Evolutionary conservation across 1,140 invertebrate genomes (phyloP), one percentile per base, ranked within the genome.

Genomic region (Ceratoteleas bidentatus): DNA sequence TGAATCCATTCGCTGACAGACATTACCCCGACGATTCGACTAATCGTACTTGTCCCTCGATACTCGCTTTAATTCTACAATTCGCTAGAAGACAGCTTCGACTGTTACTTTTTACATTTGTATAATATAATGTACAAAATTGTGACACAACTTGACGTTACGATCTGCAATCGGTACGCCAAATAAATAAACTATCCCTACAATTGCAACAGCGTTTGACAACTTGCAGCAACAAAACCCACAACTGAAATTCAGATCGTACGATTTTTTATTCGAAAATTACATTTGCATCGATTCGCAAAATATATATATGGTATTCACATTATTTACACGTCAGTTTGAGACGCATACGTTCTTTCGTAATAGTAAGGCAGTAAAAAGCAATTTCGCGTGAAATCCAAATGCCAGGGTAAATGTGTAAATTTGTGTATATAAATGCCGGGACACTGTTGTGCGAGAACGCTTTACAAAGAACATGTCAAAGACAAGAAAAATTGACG

Each of bases 131-230:
- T 72, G 33, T 65, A 72, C 66, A 79, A 43, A 54, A 64, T 50
- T 50, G 34, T 57, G 24, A 64, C 32, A 47, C 49, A 66, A 60
- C 13, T 50, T 64, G 50, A 65, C 15, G 13, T 24, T 43, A 53
- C 24, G 15, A 33, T 53, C 13, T 53, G 16, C 54, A 52, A 54
- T 49, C 6, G 15, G 60, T 62, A 69, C 66, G 7, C 24, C 58
- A 64, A 84, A 84, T 84, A 84, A 84, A 84, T 84, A 79, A 47
- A 73, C 50, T 76, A 70, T 76, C 49, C 79, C 77, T 79, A 84
- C 54, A 79, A 77, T 66, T 82, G 76, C 58, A 77, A 80, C 54
- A 68, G n/a, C 32, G 36, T 16, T 10, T 70, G 81, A 75, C 32
- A 65, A 66, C 9, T 76, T 74, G 68, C 50, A 72, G 65, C 77